A percentile compares a stretch with the other conserved stretches of the same genome.
Conservation (phyloP, 2,888 invertebrate species). For the Epistrophe grossulariae region DNA sequence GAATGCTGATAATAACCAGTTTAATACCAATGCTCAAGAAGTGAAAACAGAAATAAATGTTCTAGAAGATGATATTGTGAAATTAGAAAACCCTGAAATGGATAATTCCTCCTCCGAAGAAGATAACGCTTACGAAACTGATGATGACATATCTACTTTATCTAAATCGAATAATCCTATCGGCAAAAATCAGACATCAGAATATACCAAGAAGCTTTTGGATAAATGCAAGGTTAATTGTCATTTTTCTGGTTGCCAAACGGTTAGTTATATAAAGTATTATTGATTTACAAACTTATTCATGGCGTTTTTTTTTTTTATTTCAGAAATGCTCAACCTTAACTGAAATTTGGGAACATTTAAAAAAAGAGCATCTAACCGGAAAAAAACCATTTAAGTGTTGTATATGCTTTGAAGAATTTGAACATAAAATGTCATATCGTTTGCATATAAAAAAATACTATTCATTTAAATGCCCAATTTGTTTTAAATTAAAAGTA, state of each 20-base stretch:
- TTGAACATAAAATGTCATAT: neutral
- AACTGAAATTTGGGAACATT: neutral
- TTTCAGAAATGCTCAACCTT: neutral
- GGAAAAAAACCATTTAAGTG: neutral
- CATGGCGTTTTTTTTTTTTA: neutral
- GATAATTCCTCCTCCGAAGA: neutral
- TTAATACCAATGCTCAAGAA: neutral
- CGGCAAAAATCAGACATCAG: neutral
- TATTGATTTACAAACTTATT: neutral
- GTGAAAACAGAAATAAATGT: neutral
- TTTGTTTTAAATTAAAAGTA: neutral
- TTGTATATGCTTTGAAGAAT: neutral
- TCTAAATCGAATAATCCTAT: neutral
- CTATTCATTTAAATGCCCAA: neutral
- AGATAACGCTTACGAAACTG: neutral
- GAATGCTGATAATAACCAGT: neutral
- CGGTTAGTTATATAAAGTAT: neutral
- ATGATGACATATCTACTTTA: neutral
- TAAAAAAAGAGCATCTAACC: neutral
- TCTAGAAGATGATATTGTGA: neutral
- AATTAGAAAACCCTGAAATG: neutral
- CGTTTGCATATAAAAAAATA: neutral
- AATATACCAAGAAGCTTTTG: neutral
- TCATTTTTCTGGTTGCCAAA: neutral
- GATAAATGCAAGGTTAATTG: neutral